These are phyloP conservation scores for Agrotis segetum DNA, from an alignment of 2,888 invertebrate species.

Conservation along the genomic window DNA sequence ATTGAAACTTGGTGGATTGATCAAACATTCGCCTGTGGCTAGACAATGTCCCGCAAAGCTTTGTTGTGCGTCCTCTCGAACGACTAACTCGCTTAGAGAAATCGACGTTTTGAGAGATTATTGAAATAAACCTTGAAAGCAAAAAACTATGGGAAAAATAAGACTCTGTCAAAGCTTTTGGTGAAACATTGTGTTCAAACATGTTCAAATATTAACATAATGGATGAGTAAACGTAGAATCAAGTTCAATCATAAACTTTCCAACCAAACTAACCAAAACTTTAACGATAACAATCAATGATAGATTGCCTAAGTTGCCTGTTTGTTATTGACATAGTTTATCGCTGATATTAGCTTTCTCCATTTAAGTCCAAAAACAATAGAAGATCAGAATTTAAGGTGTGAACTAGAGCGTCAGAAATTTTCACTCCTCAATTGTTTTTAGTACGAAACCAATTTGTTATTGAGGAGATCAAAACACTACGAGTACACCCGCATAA, in stretches of 20 bases:
- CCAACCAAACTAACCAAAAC: constrained; percentile 26
- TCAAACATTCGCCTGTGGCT: constrained; percentile 50
- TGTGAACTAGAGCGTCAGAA: constrained; percentile 59
- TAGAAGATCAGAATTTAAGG: constrained; percentile 37
- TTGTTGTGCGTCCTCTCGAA: constrained; percentile 41
- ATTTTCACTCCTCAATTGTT: constrained; percentile 48
- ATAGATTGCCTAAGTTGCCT: constrained; percentile 33
- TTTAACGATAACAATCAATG: constrained; percentile 50
- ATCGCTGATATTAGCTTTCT: constrained; percentile 50
- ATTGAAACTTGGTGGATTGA: constrained; percentile 56
- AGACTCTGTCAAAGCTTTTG: constrained; percentile 17
- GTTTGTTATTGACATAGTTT: constrained; percentile 49
- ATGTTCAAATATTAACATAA: constrained; percentile 13
- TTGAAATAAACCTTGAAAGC: constrained; percentile 13
- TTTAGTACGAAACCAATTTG: constrained; percentile 57
- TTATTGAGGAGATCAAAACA: constrained; percentile 67
- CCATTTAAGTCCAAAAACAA: constrained; percentile 43
- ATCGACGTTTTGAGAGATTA: constrained; percentile 51
- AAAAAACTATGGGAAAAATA: constrained; percentile 12
- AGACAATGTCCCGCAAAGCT: constrained; percentile 43
- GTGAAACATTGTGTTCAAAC: too few relatives aligned
- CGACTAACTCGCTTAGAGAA: constrained; percentile 36
- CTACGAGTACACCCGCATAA: constrained; percentile 76
- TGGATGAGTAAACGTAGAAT: constrained; percentile 2
- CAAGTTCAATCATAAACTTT: constrained; percentile 9